phyloP scores from a whole-genome alignment of 2,113 vertebrate genomes.

The Isurus oxyrinchus region DNA sequence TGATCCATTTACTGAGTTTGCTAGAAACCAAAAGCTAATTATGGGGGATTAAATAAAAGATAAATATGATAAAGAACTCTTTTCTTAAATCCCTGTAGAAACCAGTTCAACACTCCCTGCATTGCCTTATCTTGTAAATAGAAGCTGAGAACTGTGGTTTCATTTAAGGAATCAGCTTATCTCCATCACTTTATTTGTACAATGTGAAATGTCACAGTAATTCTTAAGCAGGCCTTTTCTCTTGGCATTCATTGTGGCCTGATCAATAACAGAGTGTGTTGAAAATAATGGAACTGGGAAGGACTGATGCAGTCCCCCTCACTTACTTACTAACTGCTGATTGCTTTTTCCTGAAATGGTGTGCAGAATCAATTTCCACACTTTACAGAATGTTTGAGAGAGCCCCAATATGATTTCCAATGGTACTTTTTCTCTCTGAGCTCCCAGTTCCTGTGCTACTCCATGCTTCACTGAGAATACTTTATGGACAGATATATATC shows the following conservation, averaged over 20 bases:
- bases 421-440: neutral
- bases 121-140: neutral
- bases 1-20: neutral
- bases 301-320: neutral
- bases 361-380: neutral
- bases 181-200: neutral
- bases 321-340: neutral
- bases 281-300: neutral
- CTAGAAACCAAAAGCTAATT: neutral
- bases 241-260: neutral
- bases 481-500: neutral
- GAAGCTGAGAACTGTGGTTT: neutral
- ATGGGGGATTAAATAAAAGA: too few relatives aligned
- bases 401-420: neutral
- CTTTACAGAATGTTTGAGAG: neutral
- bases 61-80: neutral
- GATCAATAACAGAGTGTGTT: slow-evolving; percentile 1
- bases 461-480: neutral
- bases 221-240: slow-evolving; percentile 6
- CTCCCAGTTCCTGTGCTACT: neutral
- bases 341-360: neutral
- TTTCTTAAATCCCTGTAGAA: neutral
- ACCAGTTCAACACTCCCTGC: neutral
- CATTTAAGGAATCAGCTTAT: neutral
- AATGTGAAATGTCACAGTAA: slow-evolving; percentile 13